Conservation (phyloP, 2,797 vertebrate genomes). For the Sphenodon punctatus region DNA sequence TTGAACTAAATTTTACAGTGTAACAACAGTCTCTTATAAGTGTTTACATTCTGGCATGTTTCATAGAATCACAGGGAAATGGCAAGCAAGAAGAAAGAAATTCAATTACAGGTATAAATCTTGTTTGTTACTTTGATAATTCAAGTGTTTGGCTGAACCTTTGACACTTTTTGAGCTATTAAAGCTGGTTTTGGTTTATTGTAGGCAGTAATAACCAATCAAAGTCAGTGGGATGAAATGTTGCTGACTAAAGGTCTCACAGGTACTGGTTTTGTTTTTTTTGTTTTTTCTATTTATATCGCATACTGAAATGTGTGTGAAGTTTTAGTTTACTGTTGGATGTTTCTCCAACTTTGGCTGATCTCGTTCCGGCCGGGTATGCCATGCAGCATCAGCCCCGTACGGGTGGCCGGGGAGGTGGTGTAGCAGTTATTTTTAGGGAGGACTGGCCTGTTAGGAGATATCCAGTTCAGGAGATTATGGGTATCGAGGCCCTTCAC, state of each 20-base stretch:
- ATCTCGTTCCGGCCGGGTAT: too few relatives aligned
- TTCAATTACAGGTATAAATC: conserved; percentile 72
- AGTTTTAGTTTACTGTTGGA: background rate
- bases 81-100: conserved; percentile 73
- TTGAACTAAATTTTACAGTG: background rate
- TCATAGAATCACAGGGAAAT: conserved; percentile 52
- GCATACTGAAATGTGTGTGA: background rate
- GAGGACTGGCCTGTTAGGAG: too few relatives aligned
- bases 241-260: conserved; percentile 71
- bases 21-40: background rate
- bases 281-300: background rate
- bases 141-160: background rate
- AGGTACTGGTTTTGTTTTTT: conserved; percentile 58
- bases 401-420: too few relatives aligned
- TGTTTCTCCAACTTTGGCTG: too few relatives aligned
- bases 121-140: background rate
- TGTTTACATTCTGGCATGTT: background rate
- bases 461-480: too few relatives aligned
- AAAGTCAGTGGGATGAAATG: conserved; percentile 76
- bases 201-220: conserved; percentile 55
- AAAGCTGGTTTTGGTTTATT: conserved; percentile 23
- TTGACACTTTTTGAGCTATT: background rate
- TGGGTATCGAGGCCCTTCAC: too few relatives aligned
- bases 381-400: too few relatives aligned
- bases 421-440: too few relatives aligned